phyloP scores from a whole-genome alignment of 2,113 vertebrate genomes.

The Myocastor coypus region DNA sequence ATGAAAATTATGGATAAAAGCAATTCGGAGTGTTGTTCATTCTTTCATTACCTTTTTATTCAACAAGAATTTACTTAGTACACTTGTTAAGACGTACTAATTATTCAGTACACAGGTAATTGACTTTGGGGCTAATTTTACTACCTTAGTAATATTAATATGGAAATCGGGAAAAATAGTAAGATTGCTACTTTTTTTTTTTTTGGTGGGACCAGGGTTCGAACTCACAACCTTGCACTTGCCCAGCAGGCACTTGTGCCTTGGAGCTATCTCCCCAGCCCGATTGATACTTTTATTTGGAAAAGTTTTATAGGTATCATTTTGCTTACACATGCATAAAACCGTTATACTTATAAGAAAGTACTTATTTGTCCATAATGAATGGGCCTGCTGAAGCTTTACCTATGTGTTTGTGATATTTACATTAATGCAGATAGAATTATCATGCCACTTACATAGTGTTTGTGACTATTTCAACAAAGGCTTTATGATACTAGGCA shows the following conservation, averaged over 20 bases:
- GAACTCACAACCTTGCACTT: no score
- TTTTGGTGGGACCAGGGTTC: no score
- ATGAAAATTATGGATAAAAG: not conserved
- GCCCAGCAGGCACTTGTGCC: no score
- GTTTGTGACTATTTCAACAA: not conserved
- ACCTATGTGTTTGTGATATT: conserved; percentile 3
- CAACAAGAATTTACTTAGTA: not conserved
- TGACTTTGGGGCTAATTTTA: not conserved
- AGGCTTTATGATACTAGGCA: not conserved
- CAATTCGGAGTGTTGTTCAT: not conserved
- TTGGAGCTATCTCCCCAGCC: no score
- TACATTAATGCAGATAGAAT: conserved; percentile 36
- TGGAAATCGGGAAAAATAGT: not conserved
- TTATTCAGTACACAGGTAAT: not conserved
- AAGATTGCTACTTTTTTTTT: no score
- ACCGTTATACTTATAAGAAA: not conserved
- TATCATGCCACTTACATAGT: not conserved
- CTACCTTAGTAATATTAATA: not conserved
- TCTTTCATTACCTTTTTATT: not conserved
- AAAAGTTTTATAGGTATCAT: not conserved
- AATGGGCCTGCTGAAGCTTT: conserved; percentile 31
- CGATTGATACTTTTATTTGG: not conserved
- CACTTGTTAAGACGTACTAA: not conserved
- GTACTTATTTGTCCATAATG: conserved; percentile 37
- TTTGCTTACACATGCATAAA: not conserved